Conservation (phyloP, 2,113 vertebrate species). For the Hucho hucho region DNA sequence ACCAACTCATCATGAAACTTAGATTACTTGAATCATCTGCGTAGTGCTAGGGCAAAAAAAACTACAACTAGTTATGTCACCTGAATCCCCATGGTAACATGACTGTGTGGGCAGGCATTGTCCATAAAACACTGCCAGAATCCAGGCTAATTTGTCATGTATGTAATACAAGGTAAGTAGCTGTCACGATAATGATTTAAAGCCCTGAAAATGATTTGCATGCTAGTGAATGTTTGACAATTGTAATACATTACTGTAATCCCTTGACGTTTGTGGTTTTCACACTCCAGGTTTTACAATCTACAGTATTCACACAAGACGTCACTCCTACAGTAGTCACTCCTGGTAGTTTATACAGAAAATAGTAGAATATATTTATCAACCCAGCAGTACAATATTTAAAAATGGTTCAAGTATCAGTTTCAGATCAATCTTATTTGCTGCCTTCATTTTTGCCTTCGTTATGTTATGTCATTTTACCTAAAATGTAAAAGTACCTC, state of each 20-base stretch:
- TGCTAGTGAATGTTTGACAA: slow-evolving; percentile 42
- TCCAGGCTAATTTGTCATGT: not conserved
- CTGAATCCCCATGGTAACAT: slow-evolving; percentile 15
- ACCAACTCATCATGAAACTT: no score
- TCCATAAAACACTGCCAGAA: slow-evolving; percentile 19
- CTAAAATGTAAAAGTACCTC: no score
- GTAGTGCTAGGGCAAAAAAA: no score
- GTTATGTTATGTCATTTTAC: no score
- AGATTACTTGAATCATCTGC: no score
- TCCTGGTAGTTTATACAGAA: not conserved
- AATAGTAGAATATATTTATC: not conserved
- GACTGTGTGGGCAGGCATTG: slow-evolving; percentile 30
- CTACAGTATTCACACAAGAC: not conserved
- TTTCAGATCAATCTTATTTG: not conserved
- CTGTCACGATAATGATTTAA: slow-evolving; percentile 8
- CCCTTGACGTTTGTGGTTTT: not conserved
- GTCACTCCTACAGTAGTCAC: not conserved
- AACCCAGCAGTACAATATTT: not conserved
- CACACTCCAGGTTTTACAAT: slow-evolving; percentile 17
- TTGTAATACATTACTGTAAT: slow-evolving; percentile 31
- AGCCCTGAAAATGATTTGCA: slow-evolving; percentile 4
- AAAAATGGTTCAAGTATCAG: no score
- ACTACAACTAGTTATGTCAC: slow-evolving; percentile 8
- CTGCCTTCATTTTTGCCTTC: not conserved
- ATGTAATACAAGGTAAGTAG: not conserved